phyloP scores from a whole-genome alignment of 2,113 vertebrate genomes.

The Paracanthobrama guichenoti region DNA sequence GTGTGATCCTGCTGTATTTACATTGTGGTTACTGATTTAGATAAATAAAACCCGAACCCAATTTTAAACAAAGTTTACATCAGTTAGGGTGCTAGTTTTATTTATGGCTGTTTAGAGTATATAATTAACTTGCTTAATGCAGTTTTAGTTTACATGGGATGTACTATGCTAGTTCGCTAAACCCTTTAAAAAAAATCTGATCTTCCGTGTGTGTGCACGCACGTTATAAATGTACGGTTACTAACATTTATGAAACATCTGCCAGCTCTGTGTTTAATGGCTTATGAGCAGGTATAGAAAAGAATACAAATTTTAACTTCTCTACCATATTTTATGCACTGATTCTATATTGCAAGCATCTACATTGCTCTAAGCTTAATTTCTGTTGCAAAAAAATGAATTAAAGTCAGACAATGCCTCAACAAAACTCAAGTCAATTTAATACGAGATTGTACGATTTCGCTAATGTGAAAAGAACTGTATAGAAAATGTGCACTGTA shows the following conservation, averaged over 20 bases:
- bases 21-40: conserved; percentile 7
- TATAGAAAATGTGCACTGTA: not conserved
- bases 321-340: no score
- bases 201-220: no score
- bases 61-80: not conserved
- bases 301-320: no score
- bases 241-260: no score
- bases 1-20: conserved; percentile 53
- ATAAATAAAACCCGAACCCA: not conserved
- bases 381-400: not conserved
- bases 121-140: not conserved
- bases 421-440: not conserved
- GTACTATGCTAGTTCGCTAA: not conserved
- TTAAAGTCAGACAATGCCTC: not conserved
- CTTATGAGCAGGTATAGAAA: no score
- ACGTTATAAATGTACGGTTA: no score
- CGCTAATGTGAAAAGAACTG: not conserved
- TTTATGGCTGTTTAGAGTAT: not conserved
- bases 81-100: not conserved
- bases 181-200: no score
- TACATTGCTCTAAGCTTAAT: not conserved
- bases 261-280: no score
- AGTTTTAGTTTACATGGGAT: not conserved
- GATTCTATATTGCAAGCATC: no score
- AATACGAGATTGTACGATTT: not conserved